phyloP scores from a whole-genome alignment of 2,113 vertebrate species.

The Climacteris rufus region DNA sequence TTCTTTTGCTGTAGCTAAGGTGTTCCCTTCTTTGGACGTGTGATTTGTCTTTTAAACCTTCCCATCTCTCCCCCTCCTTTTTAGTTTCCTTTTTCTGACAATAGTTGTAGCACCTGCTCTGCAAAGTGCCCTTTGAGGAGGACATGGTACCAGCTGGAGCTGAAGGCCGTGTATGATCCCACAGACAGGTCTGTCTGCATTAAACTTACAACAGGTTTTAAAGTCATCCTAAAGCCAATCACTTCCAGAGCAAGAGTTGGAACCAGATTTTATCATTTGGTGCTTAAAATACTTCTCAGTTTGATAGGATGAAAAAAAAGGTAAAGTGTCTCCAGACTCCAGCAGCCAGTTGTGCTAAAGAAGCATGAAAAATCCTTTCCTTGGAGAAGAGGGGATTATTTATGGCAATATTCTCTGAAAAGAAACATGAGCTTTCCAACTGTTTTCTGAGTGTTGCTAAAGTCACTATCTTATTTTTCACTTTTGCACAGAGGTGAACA shows the following conservation, averaged over 20 bases:
- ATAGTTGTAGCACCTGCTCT: background rate
- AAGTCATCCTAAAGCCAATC: background rate
- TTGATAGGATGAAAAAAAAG: background rate
- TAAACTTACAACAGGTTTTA: background rate
- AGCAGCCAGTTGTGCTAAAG: background rate
- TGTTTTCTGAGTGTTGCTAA: background rate
- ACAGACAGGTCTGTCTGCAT: background rate
- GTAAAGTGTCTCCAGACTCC: background rate
- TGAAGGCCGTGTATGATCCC: background rate
- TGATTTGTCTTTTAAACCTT: background rate
- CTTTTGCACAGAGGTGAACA: background rate
- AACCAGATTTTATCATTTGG: background rate
- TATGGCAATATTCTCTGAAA: background rate
- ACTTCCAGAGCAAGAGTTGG: background rate
- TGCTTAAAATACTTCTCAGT: background rate
- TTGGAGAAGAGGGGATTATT: background rate
- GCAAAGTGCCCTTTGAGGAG: background rate
- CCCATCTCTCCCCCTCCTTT: rapidly evolving
- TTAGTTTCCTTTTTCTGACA: background rate
- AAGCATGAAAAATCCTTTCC: background rate
- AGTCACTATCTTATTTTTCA: background rate
- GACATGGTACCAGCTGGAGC: rapidly evolving
- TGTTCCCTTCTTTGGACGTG: background rate
- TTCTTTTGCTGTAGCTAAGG: background rate
- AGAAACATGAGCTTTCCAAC: background rate